phyloP scores from a whole-genome alignment of 2,113 vertebrate species.

The cat (Felis catus) region DNA sequence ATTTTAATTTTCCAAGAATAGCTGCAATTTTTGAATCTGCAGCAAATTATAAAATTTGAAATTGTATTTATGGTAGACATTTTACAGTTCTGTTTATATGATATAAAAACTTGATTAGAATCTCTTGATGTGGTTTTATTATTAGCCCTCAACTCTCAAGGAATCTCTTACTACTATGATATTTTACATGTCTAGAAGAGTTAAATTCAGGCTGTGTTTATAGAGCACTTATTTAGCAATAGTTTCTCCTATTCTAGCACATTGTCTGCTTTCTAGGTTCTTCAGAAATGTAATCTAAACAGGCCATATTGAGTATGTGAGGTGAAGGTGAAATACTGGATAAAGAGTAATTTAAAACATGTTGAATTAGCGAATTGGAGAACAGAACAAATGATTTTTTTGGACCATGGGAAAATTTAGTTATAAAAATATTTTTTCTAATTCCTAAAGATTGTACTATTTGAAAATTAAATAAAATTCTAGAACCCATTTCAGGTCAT shows the following conservation, averaged over 20 bases:
- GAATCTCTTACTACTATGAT: neutral
- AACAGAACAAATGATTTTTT: neutral
- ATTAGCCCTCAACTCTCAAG: neutral
- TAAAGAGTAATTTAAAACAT: neutral
- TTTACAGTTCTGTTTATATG: neutral
- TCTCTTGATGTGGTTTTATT: neutral
- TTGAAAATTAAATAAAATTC: neutral
- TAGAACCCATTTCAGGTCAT: neutral
- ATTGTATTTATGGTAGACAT: neutral
- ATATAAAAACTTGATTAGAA: neutral
- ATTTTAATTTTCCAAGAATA: conserved; percentile 15
- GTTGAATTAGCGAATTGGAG: neutral
- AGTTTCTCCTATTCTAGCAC: neutral
- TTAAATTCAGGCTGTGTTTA: neutral
- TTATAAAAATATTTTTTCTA: neutral
- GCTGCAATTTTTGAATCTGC: neutral
- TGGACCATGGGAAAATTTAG: neutral
- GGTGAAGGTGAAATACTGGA: neutral
- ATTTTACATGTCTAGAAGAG: neutral
- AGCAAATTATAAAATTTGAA: neutral
- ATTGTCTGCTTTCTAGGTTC: neutral
- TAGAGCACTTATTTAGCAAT: neutral
- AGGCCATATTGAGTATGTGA: neutral
- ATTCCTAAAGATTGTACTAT: neutral
- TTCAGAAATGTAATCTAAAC: neutral